A percentile compares a stretch with the other conserved stretches of the same genome.
These are phyloP conservation scores for Scaptomyza tumidula DNA, from an alignment of 2,888 invertebrate species.

Conservation along the genomic window DNA sequence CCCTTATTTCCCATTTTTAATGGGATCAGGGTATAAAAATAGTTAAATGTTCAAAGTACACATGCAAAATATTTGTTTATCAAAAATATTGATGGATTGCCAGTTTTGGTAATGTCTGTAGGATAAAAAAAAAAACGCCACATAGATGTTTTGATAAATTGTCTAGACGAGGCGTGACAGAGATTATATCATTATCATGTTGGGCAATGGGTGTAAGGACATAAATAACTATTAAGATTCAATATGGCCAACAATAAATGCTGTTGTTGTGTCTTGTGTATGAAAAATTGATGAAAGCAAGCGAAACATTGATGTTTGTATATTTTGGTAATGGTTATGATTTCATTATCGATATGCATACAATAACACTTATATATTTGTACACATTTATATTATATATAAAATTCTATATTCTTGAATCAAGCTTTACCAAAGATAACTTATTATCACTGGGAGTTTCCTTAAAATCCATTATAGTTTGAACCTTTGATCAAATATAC, in stretches of 20 bases:
- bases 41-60: background rate
- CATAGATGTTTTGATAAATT: background rate
- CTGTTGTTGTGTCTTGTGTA: slow-evolving; percentile 1
- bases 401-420: slow-evolving; percentile 46
- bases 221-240: background rate
- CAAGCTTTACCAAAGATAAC: slow-evolving; percentile 93
- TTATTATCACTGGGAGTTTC: slow-evolving; percentile 94
- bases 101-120: background rate
- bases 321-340: slow-evolving; percentile 1
- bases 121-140: background rate
- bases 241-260: background rate
- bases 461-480: slow-evolving; percentile 95
- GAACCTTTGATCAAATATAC: slow-evolving; percentile 87
- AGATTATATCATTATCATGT: background rate
- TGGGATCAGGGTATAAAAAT: no score
- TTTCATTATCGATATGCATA: slow-evolving; percentile 38
- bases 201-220: background rate
- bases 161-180: background rate
- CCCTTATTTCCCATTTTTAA: no score
- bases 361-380: slow-evolving; percentile 35
- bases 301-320: slow-evolving; percentile 12
- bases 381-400: slow-evolving; percentile 29
- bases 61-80: background rate
- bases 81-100: background rate
- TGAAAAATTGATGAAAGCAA: slow-evolving; percentile 9